Evolutionary conservation across 2,113 vertebrate genomes (phyloP).

Genomic region (sheep (Ovis aries)): DNA sequence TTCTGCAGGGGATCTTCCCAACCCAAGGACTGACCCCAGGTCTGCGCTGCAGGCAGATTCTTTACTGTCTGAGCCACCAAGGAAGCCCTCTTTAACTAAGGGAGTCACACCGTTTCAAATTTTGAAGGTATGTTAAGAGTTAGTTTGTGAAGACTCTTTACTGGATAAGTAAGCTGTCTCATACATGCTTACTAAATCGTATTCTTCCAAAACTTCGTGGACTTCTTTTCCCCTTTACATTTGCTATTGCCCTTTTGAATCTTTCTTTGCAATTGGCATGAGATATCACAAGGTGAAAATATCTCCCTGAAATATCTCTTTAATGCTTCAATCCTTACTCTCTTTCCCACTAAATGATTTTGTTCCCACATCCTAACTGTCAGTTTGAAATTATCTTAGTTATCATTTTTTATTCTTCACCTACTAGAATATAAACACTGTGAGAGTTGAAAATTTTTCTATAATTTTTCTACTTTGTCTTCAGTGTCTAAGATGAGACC

Average conservation of each 20-base stretch:
- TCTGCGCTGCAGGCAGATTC: accelerated
- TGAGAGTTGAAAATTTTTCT: neutral
- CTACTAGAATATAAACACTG: neutral
- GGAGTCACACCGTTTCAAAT: neutral
- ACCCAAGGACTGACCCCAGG: too few relatives aligned
- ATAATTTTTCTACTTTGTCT: neutral
- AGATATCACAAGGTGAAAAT: neutral
- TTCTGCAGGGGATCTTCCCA: too few relatives aligned
- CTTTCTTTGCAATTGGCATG: neutral
- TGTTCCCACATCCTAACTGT: neutral
- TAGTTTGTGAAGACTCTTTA: neutral
- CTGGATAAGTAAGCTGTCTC: neutral
- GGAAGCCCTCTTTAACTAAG: neutral
- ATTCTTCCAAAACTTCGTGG: neutral
- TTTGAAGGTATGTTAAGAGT: neutral
- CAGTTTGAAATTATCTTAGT: neutral
- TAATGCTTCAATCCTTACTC: neutral
- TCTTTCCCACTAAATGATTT: neutral
- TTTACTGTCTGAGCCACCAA: too few relatives aligned
- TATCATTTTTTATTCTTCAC: neutral
- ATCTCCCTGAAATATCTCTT: neutral
- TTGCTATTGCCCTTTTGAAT: too few relatives aligned
- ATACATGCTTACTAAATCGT: neutral
- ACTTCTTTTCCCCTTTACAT: neutral
- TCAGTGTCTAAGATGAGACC: neutral